These are phyloP conservation scores for Drosophila nr. medialis DNA, from an alignment of 2,888 invertebrate genomes.

Conservation along the genomic window DNA sequence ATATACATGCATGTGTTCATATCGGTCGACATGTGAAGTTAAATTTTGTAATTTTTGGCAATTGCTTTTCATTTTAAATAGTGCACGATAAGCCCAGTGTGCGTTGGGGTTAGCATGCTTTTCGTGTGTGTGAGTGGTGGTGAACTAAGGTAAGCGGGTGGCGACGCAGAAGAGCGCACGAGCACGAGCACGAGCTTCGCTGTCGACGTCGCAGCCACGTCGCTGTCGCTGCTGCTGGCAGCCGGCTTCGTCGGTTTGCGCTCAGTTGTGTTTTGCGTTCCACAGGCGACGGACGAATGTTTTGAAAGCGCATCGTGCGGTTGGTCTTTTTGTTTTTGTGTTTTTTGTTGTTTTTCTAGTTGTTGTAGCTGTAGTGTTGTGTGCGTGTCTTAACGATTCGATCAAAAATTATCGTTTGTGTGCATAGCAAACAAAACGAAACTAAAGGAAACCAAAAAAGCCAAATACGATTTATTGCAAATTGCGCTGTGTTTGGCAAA, in stretches of 20 bases:
- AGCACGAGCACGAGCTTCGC: slow-evolving; percentile 49
- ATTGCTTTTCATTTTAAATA: slow-evolving; percentile 1
- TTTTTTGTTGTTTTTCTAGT: slow-evolving; percentile 46
- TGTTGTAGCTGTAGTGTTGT: slow-evolving; percentile 35
- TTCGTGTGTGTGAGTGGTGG: slow-evolving; percentile 16
- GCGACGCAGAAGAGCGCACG: slow-evolving; percentile 39
- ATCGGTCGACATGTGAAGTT: background rate
- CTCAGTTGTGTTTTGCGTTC: slow-evolving; percentile 64
- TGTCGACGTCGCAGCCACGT: slow-evolving; percentile 27
- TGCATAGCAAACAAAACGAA: slow-evolving; percentile 60
- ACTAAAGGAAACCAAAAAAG: slow-evolving; percentile 29
- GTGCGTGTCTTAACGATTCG: slow-evolving; percentile 45
- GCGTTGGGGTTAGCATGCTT: slow-evolving; percentile 28
- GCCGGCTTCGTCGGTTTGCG: slow-evolving; percentile 51
- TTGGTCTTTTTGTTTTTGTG: slow-evolving; percentile 43
- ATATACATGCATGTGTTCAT: background rate
- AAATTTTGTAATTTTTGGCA: background rate
- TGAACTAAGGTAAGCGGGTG: slow-evolving; percentile 38
- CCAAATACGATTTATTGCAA: slow-evolving; percentile 42
- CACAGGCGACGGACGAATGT: slow-evolving; percentile 64
- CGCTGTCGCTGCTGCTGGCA: slow-evolving; percentile 23
- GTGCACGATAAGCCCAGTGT: slow-evolving; percentile 31
- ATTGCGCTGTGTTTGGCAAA: slow-evolving; percentile 26
- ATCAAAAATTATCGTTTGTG: slow-evolving; percentile 62
- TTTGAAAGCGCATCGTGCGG: slow-evolving; percentile 60